Evolutionary conservation across 2,888 invertebrate genomes (phyloP), one percentile per base, ranked within the genome.

Genomic region (Nowickia ferox): DNA sequence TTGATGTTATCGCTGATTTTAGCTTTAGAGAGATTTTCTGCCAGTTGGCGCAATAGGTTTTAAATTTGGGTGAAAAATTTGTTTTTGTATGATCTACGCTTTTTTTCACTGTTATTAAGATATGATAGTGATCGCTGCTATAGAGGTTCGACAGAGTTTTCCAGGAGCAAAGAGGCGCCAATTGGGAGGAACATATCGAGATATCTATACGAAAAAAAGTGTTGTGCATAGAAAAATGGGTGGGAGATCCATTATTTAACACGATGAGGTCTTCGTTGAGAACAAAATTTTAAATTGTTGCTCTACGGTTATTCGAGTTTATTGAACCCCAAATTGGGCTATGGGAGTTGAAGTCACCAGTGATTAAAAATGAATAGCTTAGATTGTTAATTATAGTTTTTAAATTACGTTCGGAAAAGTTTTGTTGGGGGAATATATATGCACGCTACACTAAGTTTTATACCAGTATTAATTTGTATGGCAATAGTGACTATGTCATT

Each of bases 1-100:
- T 48, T 48, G 48, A 48, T 1, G 15, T 48, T 48, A 15, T 48
- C 48, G 15, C 6, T 48, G n/a, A 48, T 15, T 48, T 48, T 48
- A 2, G 30, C 13, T 57, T 22, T 30, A 11, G 57, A 22, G 1
- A 65, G 15, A 22, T 65, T 22, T 46, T 46, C 65, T 13, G 40
- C 59, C 59, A 59, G 59, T 59, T 59, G 59, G 59, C 59, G n/a
- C n/a, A n/a, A n/a, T n/a, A 19, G 5, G 42, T 65, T 65, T 46
- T 65, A 46, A 65, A 65, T 65, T 46, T 65, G 2, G 65, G 46
- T 15, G 10, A 17, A 22, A 65, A 22, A 3, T 65, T 46, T 46
- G 11, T 46, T 46, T 65, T 46, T 46, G 65, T 46, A 46, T 65
- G 22, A 4, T 6, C 2, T 8, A 65, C 5, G 15, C 44, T 46